Evolutionary conservation across 1,140 invertebrate species (phyloP), one percentile per base, ranked within the genome.

Genomic region (Achroia grisella): DNA sequence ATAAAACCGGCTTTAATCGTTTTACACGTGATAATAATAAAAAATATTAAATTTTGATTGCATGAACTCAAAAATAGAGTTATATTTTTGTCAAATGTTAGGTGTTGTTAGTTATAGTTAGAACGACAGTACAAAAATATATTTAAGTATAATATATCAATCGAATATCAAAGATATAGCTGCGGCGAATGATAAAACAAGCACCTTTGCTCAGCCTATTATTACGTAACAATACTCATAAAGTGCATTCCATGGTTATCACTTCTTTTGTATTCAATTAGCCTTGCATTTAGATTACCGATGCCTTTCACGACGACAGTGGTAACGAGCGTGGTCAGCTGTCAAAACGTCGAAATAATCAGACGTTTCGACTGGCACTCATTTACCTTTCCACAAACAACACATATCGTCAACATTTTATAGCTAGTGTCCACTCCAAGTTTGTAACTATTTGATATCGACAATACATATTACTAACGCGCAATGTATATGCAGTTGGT

Each of bases 301-400:
- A 77, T 78, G 73, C 78, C 80, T 81, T 82, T 80, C 76, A 80
- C 76, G 76, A 73, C 56, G 68, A 78, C 79, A 82, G 64, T 78
- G 69, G 78, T 80, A 81, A 82, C 76, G 68, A 84, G 76, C 71
- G 61, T 77, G 80, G 78, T 81, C 80, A 82, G 75, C 80, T 84
- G 78, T 85, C 81, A 85, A 84, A 80, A 78, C 54, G 76, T 84
- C 80, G 72, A 81, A 85, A 85, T 63, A 85, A 80, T 84, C 80
- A 81, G 57, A 64, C 63, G 60, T 46, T 39, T 33, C 51, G 42
- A 49, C 58, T 50, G 11, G 0, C 32, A 48, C 30, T 48, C 45
- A 41, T 41, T 48, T 13, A 36, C 39, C 12, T 32, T 27, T 10
- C 36, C 28, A 13, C 11, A 30, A 27, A 34, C 30, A 15, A 15